phyloP scores from a whole-genome alignment of 2,113 vertebrate genomes.

The Pyxicephalus adspersus region DNA sequence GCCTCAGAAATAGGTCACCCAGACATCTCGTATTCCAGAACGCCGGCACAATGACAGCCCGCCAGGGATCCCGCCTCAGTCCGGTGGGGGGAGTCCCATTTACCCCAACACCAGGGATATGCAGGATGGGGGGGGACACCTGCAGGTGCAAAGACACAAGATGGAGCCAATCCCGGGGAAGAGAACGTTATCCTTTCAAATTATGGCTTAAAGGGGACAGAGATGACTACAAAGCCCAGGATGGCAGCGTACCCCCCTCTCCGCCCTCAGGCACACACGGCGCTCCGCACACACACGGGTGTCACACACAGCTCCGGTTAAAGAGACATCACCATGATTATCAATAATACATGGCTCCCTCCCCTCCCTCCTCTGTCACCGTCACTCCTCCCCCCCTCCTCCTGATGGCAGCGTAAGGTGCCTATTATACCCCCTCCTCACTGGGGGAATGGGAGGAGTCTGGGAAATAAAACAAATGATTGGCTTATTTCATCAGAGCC shows the following conservation, averaged over 20 bases:
- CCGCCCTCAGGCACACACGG: constrained; percentile 48
- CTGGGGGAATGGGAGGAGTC: neutral
- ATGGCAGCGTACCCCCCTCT: neutral
- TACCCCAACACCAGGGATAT: neutral
- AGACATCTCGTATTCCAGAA: constrained; percentile 17
- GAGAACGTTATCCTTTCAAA: neutral
- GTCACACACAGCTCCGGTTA: constrained; percentile 57
- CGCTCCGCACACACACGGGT: constrained; percentile 54
- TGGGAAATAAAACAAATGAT: no score
- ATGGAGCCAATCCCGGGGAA: neutral
- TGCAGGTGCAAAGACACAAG: constrained; percentile 30
- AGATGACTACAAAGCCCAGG: neutral
- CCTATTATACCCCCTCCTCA: neutral
- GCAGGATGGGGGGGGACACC: neutral
- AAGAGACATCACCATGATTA: constrained; percentile 58
- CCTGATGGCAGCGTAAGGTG: neutral
- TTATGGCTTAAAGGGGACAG: neutral
- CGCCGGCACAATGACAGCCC: constrained; percentile 12
- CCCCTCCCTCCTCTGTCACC: neutral
- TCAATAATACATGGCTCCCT: constrained; percentile 58
- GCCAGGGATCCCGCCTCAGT: constrained; percentile 12
- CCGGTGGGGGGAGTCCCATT: constrained; percentile 10
- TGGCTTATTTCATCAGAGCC: neutral
- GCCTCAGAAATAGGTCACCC: constrained; percentile 34
- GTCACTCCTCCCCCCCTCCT: neutral